These are phyloP conservation scores for Champsocephalus esox DNA, from an alignment of 2,797 vertebrate genomes.

Conservation along the genomic window DNA sequence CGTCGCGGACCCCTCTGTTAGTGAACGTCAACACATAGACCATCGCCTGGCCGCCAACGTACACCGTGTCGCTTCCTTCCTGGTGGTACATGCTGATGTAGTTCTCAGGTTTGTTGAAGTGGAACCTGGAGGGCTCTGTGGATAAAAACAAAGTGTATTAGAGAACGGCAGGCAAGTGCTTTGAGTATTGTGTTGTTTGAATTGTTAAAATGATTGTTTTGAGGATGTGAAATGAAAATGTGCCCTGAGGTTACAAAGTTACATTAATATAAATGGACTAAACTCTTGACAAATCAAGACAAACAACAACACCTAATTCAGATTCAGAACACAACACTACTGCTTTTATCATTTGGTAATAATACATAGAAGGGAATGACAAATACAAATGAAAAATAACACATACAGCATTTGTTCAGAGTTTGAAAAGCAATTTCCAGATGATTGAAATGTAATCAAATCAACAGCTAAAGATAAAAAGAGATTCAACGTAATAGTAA, in stretches of 20 bases:
- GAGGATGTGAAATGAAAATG: neutral
- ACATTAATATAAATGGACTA: neutral
- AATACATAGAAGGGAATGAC: neutral
- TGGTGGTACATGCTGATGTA: conserved; percentile 86
- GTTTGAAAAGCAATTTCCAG: neutral
- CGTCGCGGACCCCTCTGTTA: conserved; percentile 75
- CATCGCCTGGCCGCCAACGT: conserved; percentile 82
- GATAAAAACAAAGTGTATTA: conserved; percentile 37
- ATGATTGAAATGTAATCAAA: neutral
- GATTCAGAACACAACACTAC: too few species aligned
- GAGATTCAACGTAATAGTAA: neutral
- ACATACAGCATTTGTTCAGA: neutral
- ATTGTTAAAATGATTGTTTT: conserved; percentile 13
- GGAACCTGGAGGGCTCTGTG: conserved; percentile 83
- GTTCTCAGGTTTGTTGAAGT: conserved; percentile 83
- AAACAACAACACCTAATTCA: too few species aligned
- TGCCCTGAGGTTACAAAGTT: neutral
- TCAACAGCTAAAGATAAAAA: neutral
- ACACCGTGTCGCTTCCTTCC: conserved; percentile 81
- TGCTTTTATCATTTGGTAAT: too few species aligned
- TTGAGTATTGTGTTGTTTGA: neutral
- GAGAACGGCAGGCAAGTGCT: conserved; percentile 6
- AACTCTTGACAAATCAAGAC: neutral
- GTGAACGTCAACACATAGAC: conserved; percentile 84
- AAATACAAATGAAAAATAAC: neutral